Conservation (phyloP, 92 coral and sea anemone genomes). For the Bergia puertoricense region DNA sequence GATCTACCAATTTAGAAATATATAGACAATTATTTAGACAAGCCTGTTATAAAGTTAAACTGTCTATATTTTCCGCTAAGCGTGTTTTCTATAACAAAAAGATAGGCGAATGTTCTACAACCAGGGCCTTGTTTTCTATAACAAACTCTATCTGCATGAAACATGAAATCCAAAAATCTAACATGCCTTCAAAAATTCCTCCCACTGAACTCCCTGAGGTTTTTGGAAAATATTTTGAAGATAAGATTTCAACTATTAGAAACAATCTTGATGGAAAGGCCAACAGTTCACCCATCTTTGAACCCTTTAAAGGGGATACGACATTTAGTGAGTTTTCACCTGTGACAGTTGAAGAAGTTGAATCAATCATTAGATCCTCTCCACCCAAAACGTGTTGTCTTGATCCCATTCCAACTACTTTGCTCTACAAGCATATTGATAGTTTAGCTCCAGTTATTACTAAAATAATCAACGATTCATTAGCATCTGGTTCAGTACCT, state of each 20-base stretch:
- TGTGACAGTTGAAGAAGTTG: conserved; percentile 6
- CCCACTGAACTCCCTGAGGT: conserved; percentile 7
- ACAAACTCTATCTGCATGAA: neutral
- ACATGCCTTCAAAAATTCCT: conserved; percentile 5
- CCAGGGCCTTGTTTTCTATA: conserved; percentile 6
- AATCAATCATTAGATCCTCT: neutral
- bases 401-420: conserved; percentile 15
- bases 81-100: neutral
- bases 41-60: neutral
- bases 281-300: conserved; percentile 15
- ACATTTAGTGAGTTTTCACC: conserved; percentile 24
- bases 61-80: neutral
- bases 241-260: neutral
- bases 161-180: conserved; percentile 4
- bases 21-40: neutral
- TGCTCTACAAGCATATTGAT: conserved; percentile 9
- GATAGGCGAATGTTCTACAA: neutral
- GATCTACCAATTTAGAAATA: neutral
- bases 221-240: conserved; percentile 15
- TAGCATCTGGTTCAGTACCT: neutral
- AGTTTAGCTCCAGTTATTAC: conserved; percentile 7
- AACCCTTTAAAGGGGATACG: conserved; percentile 12
- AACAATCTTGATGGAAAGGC: conserved; percentile 9
- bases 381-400: conserved; percentile 17
- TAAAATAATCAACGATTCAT: neutral